phyloP scores from a whole-genome alignment of 2,888 invertebrate genomes.

The Callimorpha dominula region DNA sequence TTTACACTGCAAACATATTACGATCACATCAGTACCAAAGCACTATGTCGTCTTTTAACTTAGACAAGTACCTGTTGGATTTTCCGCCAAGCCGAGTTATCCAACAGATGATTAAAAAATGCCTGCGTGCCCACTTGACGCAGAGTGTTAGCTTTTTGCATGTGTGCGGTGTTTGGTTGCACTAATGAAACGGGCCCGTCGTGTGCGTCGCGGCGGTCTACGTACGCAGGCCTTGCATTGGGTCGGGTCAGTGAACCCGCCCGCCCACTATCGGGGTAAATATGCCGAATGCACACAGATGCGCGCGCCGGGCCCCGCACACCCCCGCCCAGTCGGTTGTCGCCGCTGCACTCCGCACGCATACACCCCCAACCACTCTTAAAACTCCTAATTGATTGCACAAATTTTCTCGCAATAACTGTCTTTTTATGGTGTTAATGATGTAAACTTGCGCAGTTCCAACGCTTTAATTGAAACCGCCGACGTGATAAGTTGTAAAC shows the following conservation, averaged over 20 bases:
- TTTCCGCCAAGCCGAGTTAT: constrained; percentile 46
- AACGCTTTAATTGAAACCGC: constrained; percentile 79
- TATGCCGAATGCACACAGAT: constrained; percentile 87
- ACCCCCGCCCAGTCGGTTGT: constrained; percentile 63
- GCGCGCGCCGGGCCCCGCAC: constrained; percentile 80
- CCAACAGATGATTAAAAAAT: constrained; percentile 69
- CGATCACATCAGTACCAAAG: constrained; percentile 19
- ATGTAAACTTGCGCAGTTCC: constrained; percentile 84
- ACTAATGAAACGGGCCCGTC: constrained; percentile 80
- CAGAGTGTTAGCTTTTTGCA: constrained; percentile 77
- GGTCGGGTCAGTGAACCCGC: constrained; percentile 85
- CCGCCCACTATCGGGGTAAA: constrained; percentile 86
- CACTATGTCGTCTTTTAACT: constrained; percentile 46
- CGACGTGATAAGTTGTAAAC: constrained; percentile 69
- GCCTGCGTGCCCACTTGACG: constrained; percentile 81
- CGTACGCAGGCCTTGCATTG: constrained; percentile 85
- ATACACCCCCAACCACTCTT: constrained; percentile 77
- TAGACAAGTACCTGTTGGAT: constrained; percentile 48
- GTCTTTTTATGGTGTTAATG: constrained; percentile 86
- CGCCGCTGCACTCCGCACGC: constrained; percentile 80
- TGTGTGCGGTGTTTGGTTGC: constrained; percentile 68
- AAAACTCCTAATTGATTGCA: constrained; percentile 87
- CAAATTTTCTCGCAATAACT: constrained; percentile 86
- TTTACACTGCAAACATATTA: constrained; percentile 2
- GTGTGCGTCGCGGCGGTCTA: constrained; percentile 80